Evolutionary conservation across 2,888 invertebrate species (phyloP).

Genomic region (Andrena dorsata): DNA sequence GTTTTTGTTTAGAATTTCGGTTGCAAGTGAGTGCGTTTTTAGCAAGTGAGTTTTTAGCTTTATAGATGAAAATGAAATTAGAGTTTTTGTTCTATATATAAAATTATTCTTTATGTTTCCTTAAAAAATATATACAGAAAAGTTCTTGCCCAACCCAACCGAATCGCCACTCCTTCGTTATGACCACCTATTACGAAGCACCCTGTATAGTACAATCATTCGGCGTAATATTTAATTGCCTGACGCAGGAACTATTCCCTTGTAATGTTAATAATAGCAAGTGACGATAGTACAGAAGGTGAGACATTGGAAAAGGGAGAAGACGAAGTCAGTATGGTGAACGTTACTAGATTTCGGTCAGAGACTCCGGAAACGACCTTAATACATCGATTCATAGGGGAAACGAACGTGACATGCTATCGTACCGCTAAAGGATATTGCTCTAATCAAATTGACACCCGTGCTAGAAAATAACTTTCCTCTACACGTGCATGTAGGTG

Average conservation of each 20-base stretch:
- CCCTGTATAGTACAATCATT: too few species aligned
- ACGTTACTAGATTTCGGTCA: conserved; percentile 50
- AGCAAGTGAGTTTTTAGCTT: too few species aligned
- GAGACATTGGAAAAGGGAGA: background rate
- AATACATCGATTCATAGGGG: conserved; percentile 46
- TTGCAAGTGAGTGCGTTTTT: too few species aligned
- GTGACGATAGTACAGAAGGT: background rate
- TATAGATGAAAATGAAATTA: too few species aligned
- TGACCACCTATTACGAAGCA: too few species aligned
- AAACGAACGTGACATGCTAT: conserved; percentile 51
- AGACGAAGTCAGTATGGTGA: conserved; percentile 19
- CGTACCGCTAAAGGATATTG: conserved; percentile 38
- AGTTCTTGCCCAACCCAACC: too few species aligned
- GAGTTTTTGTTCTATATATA: too few species aligned
- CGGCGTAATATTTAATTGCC: too few species aligned
- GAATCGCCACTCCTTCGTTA: too few species aligned
- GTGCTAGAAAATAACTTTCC: background rate
- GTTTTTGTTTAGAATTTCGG: too few species aligned
- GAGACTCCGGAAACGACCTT: conserved; percentile 50
- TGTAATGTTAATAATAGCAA: background rate
- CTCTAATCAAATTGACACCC: conserved; percentile 24
- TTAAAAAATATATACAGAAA: too few species aligned
- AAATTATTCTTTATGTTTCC: too few species aligned
- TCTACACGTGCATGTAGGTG: background rate
- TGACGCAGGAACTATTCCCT: background rate